Base-by-base conservation (phyloP, 1,140 invertebrate species). In the Aphidius gifuensis region DNA sequence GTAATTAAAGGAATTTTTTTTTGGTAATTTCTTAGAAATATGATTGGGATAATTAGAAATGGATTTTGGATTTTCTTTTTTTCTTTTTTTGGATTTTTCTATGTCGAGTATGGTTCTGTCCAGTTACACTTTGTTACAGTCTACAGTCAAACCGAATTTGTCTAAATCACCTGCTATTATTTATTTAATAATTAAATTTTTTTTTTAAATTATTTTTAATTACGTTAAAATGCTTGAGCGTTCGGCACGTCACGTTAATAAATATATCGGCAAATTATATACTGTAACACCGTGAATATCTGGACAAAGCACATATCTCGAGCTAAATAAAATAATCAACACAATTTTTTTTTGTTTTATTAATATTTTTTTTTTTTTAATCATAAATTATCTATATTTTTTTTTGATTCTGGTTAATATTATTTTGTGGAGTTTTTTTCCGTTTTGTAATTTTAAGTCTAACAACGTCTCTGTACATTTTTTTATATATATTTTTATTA, bases 381-480 rank as follows among this genome's bases (percentile, higher is more conserved):
- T 71, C 78, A 80, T 74, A 71, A 75, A 72, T 77, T 71, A 74
- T 79, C 68, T 78, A 74, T 80, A 80, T 78, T 79, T 78, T 64
- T 72, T 60, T 51, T 60, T 11, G 6, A 39, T 58, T 40, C n/a
- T 49, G 23, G 23, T 32, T 32, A 32, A 32, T 40, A 40, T 49
- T 38, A 49, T 39, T 60, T 47, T 48, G 56, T 39, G 16, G 16
- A 16, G 16, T 44, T 47, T 53, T 23, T 47, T 57, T 50, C 45
- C 46, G 53, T 21, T 38, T 62, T 38, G 45, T 43, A 8, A 60
- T 49, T n/a, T 70, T 67, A 72, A 72, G 69, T 73, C 45, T 66
- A 66, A 76, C 71, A 76, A 61, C 69, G 70, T 77, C 69, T 77
- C 76, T 79, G 73, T 79, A 80, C 79, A 80, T 72, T 61, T 57